phyloP scores from a whole-genome alignment of 2,113 vertebrate genomes.

The Vanacampus margaritifer region DNA sequence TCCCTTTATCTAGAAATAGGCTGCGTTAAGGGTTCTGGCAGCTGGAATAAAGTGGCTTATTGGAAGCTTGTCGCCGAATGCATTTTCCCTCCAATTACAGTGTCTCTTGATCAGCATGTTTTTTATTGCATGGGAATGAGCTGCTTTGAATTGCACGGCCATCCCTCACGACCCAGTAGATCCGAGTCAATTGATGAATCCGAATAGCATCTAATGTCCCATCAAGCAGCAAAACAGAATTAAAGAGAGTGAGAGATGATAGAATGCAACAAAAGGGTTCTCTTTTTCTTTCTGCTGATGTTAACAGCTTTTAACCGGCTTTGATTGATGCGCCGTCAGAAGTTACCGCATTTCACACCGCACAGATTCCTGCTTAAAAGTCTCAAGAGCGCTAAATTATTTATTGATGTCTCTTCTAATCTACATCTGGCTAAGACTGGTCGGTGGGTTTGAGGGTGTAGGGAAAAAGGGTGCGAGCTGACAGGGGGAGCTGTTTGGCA shows the following conservation, averaged over 20 bases:
- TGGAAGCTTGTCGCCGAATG: conserved; percentile 26
- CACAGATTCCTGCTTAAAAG: conserved; percentile 93
- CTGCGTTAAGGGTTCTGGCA: conserved; percentile 22
- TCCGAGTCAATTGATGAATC: conserved; percentile 65
- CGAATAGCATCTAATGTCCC: conserved; percentile 60
- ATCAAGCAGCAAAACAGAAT: conserved; percentile 44
- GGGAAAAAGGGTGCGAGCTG: conserved; percentile 4
- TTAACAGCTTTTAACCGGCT: conserved; percentile 65
- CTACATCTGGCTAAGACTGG: conserved; percentile 77
- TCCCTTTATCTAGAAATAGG: conserved; percentile 27
- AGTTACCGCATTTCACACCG: conserved; percentile 80
- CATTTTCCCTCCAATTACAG: conserved; percentile 13
- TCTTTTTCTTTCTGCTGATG: conserved; percentile 65
- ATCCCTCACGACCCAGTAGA: conserved; percentile 25
- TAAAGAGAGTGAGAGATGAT: conserved; percentile 27
- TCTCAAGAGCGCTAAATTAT: conserved; percentile 89
- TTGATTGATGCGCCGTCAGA: conserved; percentile 75
- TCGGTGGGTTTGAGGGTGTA: conserved; percentile 33
- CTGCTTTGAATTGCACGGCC: conserved; percentile 39
- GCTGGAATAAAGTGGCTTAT: conserved; percentile 34
- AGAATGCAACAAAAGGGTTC: conserved; percentile 25
- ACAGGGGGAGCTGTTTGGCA: conserved; percentile 20
- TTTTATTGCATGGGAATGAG: conserved; percentile 29
- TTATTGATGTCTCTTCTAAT: conserved; percentile 95
- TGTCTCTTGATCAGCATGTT: conserved; percentile 25